Conservation (phyloP, 2,113 vertebrate species). For the Regulus satrapa region DNA sequence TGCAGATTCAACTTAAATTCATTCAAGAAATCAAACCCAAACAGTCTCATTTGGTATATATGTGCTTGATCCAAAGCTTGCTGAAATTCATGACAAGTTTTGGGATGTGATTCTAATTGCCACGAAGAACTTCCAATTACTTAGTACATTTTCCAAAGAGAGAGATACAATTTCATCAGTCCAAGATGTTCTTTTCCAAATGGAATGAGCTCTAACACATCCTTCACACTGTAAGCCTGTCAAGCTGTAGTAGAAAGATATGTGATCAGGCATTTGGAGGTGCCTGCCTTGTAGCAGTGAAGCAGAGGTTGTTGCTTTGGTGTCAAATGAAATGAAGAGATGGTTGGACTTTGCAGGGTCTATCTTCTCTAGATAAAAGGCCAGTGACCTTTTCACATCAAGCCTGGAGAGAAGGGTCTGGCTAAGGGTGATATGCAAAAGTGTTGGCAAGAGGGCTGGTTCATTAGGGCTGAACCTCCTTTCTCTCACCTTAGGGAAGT, state of each 20-base stretch:
- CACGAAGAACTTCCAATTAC: background rate
- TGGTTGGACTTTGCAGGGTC: background rate
- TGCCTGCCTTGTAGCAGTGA: background rate
- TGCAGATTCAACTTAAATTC: background rate
- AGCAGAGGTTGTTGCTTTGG: background rate
- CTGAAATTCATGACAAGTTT: background rate
- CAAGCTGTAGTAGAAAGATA: background rate
- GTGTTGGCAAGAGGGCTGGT: background rate
- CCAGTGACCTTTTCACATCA: constrained; percentile 33
- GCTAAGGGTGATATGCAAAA: constrained; percentile 13
- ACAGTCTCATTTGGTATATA: background rate
- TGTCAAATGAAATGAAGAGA: background rate
- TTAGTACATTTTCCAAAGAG: background rate
- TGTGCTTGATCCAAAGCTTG: background rate
- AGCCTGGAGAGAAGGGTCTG: background rate
- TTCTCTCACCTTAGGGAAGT: constrained; percentile 17
- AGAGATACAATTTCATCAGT: background rate
- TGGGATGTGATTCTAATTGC: background rate
- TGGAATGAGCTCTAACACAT: constrained; percentile 15
- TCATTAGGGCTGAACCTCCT: background rate
- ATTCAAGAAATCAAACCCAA: background rate
- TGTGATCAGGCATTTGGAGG: background rate
- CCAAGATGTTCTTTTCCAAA: background rate
- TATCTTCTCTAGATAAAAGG: constrained; percentile 34
- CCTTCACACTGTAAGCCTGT: constrained; percentile 13